A percentile compares a stretch with the other conserved stretches of the same genome.
Conservation (phyloP, 2,797 vertebrate species). For the Eulemur mongoz region DNA sequence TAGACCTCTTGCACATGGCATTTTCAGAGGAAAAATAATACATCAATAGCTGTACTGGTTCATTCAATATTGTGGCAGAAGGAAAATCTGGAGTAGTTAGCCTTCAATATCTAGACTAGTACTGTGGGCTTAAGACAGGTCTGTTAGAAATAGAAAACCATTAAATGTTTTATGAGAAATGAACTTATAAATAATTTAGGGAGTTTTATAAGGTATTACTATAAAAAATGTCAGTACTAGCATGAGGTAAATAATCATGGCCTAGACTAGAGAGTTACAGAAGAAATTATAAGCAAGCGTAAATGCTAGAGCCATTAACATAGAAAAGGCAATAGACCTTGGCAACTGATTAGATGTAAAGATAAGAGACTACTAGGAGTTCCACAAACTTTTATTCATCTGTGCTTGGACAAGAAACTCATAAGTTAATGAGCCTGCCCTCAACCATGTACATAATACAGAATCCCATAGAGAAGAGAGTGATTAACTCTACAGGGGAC, state of each 20-base stretch:
- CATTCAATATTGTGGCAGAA: background rate
- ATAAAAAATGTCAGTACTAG: background rate
- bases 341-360: background rate
- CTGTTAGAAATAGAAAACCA: background rate
- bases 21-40: slow-evolving; percentile 20
- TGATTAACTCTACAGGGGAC: background rate
- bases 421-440: background rate
- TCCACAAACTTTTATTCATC: background rate
- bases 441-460: background rate
- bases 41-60: background rate
- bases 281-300: background rate
- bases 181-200: background rate
- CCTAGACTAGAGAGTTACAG: background rate
- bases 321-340: background rate
- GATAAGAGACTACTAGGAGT: background rate
- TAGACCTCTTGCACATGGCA: no score
- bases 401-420: background rate
- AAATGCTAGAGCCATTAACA: background rate
- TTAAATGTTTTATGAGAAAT: background rate
- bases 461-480: background rate
- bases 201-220: background rate
- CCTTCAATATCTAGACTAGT: background rate
- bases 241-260: background rate
- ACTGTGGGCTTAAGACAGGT: background rate
- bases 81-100: background rate